Percentiles rank a stretch among this genome's conserved stretches.
phyloP scores from a whole-genome alignment of 2,797 vertebrate species.

The Myoxocephalus aenaeus region DNA sequence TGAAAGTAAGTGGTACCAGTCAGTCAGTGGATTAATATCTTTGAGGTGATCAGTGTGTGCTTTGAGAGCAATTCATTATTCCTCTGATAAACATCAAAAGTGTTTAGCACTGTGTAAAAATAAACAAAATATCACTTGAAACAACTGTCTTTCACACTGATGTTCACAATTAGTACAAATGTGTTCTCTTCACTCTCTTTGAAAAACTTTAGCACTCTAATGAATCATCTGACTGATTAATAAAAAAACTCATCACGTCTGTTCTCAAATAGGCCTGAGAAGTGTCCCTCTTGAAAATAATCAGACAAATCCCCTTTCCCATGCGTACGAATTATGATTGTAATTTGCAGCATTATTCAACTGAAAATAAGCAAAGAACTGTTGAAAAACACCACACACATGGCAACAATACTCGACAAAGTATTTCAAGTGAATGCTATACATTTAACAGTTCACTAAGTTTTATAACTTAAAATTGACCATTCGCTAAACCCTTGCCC shows the following conservation, averaged over 20 bases:
- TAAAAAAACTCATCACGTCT: neutral
- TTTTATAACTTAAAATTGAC: neutral
- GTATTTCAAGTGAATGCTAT: neutral
- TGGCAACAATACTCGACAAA: neutral
- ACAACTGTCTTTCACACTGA: neutral
- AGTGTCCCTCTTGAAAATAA: neutral
- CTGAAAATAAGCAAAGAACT: neutral
- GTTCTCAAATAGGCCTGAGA: neutral
- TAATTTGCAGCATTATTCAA: neutral
- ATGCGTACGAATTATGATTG: neutral
- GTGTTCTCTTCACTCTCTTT: neutral
- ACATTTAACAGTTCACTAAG: neutral
- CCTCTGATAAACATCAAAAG: conserved; percentile 28
- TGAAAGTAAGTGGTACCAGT: conserved; percentile 14
- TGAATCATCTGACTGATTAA: conserved; percentile 12
- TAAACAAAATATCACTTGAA: neutral
- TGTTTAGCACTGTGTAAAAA: neutral
- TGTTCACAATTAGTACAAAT: neutral
- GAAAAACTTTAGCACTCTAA: neutral
- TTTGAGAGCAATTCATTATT: conserved; percentile 24
- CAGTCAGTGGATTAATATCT: neutral
- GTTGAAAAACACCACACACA: neutral
- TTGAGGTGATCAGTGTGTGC: conserved; percentile 6
- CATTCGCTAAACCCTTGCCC: neutral
- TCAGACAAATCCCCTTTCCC: neutral